phyloP scores from a whole-genome alignment of 2,797 vertebrate genomes.

The Sebastes trivittatus region DNA sequence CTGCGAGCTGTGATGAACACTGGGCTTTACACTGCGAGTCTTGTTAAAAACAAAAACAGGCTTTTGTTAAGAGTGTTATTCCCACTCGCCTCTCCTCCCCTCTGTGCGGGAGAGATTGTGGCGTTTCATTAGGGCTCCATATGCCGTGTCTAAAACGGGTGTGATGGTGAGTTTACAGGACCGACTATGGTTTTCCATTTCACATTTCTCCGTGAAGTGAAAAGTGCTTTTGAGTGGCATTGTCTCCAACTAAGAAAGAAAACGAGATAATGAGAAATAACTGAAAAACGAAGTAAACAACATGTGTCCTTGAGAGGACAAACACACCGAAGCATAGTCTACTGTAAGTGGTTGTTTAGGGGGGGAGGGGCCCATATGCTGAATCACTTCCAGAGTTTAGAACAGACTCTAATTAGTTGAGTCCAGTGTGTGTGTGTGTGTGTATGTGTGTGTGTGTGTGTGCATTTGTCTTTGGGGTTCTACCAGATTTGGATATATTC shows the following conservation, averaged over 20 bases:
- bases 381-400: slow-evolving; percentile 12
- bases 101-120: background rate
- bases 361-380: background rate
- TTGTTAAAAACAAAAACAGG: background rate
- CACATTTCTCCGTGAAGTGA: background rate
- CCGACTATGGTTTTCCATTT: background rate
- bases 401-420: slow-evolving; percentile 14
- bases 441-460: background rate
- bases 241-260: background rate
- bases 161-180: background rate
- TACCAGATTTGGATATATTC: slow-evolving; percentile 4
- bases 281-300: background rate
- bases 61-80: background rate
- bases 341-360: background rate
- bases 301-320: slow-evolving; percentile 5
- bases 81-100: background rate
- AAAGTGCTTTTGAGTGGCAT: background rate
- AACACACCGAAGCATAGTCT: background rate
- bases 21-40: background rate
- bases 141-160: background rate
- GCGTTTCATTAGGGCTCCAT: background rate
- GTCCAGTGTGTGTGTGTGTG: background rate
- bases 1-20: background rate
- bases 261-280: slow-evolving; percentile 5
- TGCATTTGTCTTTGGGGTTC: background rate